Evolutionary conservation across 2,888 invertebrate genomes (phyloP), one percentile per base, ranked within the genome.

Genomic region (Lydus trimaculatus): DNA sequence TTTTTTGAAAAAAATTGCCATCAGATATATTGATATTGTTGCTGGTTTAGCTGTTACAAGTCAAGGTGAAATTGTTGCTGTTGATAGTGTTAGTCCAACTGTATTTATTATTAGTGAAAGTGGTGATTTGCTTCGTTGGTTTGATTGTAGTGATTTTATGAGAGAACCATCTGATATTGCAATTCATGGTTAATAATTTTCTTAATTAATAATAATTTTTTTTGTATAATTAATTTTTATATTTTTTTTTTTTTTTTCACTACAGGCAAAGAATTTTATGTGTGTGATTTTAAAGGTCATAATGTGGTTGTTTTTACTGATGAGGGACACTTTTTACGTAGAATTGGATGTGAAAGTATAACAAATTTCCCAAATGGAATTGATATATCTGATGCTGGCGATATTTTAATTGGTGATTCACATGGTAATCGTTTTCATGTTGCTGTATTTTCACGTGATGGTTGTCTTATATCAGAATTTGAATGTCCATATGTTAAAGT

Each of bases 401-500:
- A 98, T 86, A 95, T 98, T 71, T 90, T 98, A 74, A 96, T 98
- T 79, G 98, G 98, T 17, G 98, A 98, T 86, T 97, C 97, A 63
- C 98, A 98, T 86, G 98, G 98, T 60, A 98, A 98, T 88, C 92
- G 97, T 80, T 98, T 98, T 85, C 98, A 98, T 84, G 97, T 98
- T 65, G 97, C 97, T 69, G 97, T 98, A 67, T 98, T 97, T 86
- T 94, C 95, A 65, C 90, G 95, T 63, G 95, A 96, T 80, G 97
- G 97, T 63, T 89, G 90, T 65, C 88, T 95, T 66, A 91, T 95
- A 82, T 94, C 94, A 0, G 97, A 98, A 86, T 98, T 97, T 84
- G 97, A 98, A 86, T 98, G 98, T 86, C 98, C 98, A 64, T 96
- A 97, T 84, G 97, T 98, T 70, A 98, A 98, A 92, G 98, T 97